phyloP scores from a whole-genome alignment of 1,140 invertebrate species.

The Drosophila aff. region DNA sequence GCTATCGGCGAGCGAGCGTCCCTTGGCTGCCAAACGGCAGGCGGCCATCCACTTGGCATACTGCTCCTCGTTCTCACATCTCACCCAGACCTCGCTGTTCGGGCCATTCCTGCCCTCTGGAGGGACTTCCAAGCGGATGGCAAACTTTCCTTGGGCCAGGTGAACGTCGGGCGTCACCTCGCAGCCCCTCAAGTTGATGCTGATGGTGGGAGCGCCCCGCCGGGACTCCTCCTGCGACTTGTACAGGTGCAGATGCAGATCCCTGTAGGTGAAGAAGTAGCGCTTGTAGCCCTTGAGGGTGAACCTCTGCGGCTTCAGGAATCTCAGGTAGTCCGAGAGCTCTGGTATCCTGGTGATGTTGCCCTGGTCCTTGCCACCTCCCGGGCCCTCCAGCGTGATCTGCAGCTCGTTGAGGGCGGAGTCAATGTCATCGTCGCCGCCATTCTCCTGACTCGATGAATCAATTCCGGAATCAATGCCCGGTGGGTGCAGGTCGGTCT shows the following conservation, averaged over 20 bases:
- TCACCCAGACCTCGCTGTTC: slow-evolving; percentile 94
- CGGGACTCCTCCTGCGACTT: slow-evolving; percentile 90
- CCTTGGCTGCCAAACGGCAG: slow-evolving; percentile 96
- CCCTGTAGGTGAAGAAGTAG: slow-evolving; percentile 95
- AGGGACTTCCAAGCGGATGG: slow-evolving; percentile 97
- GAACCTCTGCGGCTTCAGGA: slow-evolving; percentile 95
- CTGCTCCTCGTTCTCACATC: slow-evolving; percentile 97
- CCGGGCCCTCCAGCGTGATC: slow-evolving; percentile 91
- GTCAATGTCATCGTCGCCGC: slow-evolving; percentile 90
- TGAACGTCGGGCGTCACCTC: slow-evolving; percentile 99
- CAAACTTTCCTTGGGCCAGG: slow-evolving; percentile 95
- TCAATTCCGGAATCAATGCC: slow-evolving; percentile 81
- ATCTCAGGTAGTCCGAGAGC: slow-evolving; percentile 93
- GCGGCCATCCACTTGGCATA: slow-evolving; percentile 99
- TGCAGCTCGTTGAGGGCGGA: slow-evolving; percentile 95
- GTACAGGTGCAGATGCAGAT: slow-evolving; percentile 87
- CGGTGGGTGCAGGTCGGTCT: slow-evolving; percentile 90
- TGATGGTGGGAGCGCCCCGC: slow-evolving; percentile 87
- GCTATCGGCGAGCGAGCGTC: slow-evolving; percentile 96
- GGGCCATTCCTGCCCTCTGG: slow-evolving; percentile 91
- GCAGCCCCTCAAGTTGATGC: slow-evolving; percentile 94
- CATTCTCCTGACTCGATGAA: slow-evolving; percentile 79
- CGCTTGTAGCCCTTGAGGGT: slow-evolving; percentile 95
- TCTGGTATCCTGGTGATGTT: slow-evolving; percentile 96
- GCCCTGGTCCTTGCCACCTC: slow-evolving; percentile 86